phyloP scores from a whole-genome alignment of 2,113 vertebrate genomes.

The Xiphophorus couchianus region DNA sequence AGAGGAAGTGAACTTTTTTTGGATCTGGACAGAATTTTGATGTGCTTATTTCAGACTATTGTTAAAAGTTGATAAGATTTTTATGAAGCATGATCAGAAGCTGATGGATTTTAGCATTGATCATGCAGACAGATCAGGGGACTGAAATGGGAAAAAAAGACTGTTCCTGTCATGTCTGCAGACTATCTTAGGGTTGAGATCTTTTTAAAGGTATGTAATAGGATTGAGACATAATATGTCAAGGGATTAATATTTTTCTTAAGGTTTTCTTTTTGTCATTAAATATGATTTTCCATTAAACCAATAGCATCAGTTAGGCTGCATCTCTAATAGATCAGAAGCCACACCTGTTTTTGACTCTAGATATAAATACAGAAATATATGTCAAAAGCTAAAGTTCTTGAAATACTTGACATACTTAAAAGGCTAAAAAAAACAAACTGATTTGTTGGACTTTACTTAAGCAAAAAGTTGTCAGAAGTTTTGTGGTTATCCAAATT shows the following conservation, averaged over 20 bases:
- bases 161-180: constrained; percentile 3
- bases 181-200: not conserved
- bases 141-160: constrained; percentile 36
- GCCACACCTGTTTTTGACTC: too few species aligned
- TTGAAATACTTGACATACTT: not conserved
- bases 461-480: too few species aligned
- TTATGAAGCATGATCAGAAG: constrained; percentile 70
- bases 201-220: constrained; percentile 10
- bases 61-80: constrained; percentile 79
- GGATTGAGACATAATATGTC: not conserved
- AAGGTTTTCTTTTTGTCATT: not conserved
- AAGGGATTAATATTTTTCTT: not conserved
- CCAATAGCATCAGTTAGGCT: not conserved
- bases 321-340: not conserved
- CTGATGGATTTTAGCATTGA: constrained; percentile 75
- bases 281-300: not conserved
- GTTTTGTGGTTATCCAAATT: too few species aligned
- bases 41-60: constrained; percentile 67
- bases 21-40: constrained; percentile 33
- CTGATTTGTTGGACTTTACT: not conserved
- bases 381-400: not conserved
- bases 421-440: too few species aligned
- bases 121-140: constrained; percentile 66
- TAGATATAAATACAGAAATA: not conserved
- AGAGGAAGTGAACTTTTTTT: constrained; percentile 61